These are phyloP conservation scores for Ophioninae sp. DNA, from an alignment of 2,888 invertebrate species.

Conservation along the genomic window DNA sequence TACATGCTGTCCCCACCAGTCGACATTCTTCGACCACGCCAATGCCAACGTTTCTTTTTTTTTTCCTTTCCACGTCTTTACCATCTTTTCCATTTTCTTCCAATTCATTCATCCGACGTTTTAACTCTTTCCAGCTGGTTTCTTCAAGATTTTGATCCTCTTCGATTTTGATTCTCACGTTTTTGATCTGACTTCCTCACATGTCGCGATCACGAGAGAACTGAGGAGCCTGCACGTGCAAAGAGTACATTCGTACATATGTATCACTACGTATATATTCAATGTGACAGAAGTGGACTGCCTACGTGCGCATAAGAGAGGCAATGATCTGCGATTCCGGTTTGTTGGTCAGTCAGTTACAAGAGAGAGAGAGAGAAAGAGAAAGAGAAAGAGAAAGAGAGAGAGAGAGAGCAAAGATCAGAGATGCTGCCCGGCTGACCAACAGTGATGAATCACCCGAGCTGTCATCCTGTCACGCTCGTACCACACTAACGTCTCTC, in stretches of 20 bases:
- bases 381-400: conserved; percentile 22
- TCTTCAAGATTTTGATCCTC: conserved; percentile 5
- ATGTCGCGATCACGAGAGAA: conserved; percentile 34
- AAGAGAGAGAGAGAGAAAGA: conserved; percentile 11
- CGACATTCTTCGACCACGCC: not conserved
- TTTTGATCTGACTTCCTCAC: conserved; percentile 34
- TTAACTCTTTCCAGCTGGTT: conserved; percentile 1
- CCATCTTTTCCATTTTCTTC: not conserved
- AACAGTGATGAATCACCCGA: conserved; percentile 66
- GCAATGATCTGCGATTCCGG: conserved; percentile 60
- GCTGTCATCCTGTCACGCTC: conserved; percentile 65
- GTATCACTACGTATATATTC: conserved; percentile 34
- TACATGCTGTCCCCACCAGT: too few species aligned
- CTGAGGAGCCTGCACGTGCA: not conserved
- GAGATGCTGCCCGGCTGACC: conserved; percentile 59
- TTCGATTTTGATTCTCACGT: conserved; percentile 44
- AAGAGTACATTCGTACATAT: not conserved
- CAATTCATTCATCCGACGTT: not conserved
- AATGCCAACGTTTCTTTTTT: conserved; percentile 10
- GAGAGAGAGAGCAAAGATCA: conserved; percentile 19
- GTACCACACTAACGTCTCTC: conserved; percentile 60
- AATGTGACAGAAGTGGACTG: conserved; percentile 65
- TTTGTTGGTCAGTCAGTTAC: conserved; percentile 60
- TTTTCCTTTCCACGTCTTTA: not conserved
- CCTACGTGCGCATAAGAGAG: conserved; percentile 38